Base-by-base conservation (phyloP, 2,888 invertebrate genomes). In the Caenorhabditis sp. region DNA sequence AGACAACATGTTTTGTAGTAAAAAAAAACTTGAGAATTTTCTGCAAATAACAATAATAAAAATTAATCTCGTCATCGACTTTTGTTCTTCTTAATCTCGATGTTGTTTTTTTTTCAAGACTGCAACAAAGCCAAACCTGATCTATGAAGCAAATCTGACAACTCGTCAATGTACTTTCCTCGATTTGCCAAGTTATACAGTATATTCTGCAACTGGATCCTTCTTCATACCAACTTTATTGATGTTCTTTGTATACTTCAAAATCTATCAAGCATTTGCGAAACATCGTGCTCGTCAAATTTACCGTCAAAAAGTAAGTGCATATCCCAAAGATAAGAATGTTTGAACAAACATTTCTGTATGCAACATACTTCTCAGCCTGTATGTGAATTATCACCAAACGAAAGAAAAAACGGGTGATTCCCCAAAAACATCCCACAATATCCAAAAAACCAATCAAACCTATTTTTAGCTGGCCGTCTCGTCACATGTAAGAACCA, bases 141-240 rank as follows among this genome's bases (percentile, higher is more conserved):
- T 80, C 25, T 70, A 76, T 38, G 76, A 77, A 57, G 74, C 76
- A 56, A 81, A 81, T 57, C 69, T 64, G 14, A 76, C 78, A 49
- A 68, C 67, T 26, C 60, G 80, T 0, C 81, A 83, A 52, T 87
- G 87, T 64, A 84, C 83, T 8, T 87, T 87, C 60, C 76, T 87
- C 52, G 85, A 86, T 71, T 77, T 88, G 17, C 88, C 88, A 25
- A 88, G 89, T 25, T 90, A 90, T 78, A 87, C 89, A 21, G 88
- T 90, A 25, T 90, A 89, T 78, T 80, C 80, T 5, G 81, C 81
- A 5, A 86, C 89, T 58, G 90, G 97, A 84, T 97, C 97, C 87
- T 99, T 99, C 91, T 99, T 96, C 92, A 95, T 99, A 89, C 99
- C 99, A 75, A 95, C 95, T 87, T 94, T 96, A 89, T 95, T 99